These are phyloP conservation scores for Melanostoma mellinum DNA, from an alignment of 2,888 invertebrate species.

Conservation along the genomic window DNA sequence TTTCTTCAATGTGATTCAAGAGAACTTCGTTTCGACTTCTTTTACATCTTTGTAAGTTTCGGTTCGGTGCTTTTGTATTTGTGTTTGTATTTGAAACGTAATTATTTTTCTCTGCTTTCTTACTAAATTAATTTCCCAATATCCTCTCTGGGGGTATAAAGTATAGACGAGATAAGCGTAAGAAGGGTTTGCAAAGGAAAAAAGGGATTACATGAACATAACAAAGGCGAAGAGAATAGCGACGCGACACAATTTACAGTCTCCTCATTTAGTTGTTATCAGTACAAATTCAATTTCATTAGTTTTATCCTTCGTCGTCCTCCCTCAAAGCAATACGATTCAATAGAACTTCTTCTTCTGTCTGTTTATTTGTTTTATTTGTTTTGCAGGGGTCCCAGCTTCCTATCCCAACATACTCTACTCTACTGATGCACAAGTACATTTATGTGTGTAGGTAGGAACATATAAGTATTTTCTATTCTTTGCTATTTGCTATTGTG, in stretches of 20 bases:
- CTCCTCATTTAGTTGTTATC: constrained; percentile 50
- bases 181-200: background rate
- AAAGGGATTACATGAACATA: background rate
- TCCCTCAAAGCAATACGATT: too few relatives aligned
- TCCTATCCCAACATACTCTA: too few relatives aligned
- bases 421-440: too few relatives aligned
- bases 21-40: background rate
- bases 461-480: too few relatives aligned
- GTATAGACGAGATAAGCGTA: background rate
- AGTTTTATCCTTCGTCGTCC: constrained; percentile 16
- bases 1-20: constrained; percentile 29
- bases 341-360: too few relatives aligned
- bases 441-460: too few relatives aligned
- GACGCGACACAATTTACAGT: constrained; percentile 30
- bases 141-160: constrained; percentile 8
- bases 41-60: too few relatives aligned
- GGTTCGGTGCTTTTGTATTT: too few relatives aligned
- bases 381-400: too few relatives aligned
- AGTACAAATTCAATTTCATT: constrained; percentile 67
- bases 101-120: constrained; percentile 29
- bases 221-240: constrained; percentile 23
- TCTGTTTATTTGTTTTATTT: too few relatives aligned
- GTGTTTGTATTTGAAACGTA: constrained; percentile 38
- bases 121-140: constrained; percentile 34
- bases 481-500: too few relatives aligned